These are phyloP conservation scores for Chrysodeixis includens DNA, from an alignment of 2,888 invertebrate genomes.

Conservation along the genomic window DNA sequence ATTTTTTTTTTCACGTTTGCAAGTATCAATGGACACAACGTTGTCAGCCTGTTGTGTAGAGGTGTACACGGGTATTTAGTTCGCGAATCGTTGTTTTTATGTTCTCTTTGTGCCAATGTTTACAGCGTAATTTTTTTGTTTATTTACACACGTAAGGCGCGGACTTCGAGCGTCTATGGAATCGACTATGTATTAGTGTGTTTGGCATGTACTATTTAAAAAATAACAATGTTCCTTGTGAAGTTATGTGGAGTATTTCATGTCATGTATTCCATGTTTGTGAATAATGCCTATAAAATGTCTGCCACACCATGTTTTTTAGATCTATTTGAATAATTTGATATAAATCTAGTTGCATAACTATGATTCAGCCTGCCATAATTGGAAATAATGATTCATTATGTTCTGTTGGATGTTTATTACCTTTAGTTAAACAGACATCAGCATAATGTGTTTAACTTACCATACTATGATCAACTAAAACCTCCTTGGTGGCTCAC, in stretches of 20 bases:
- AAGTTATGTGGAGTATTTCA: constrained; percentile 26
- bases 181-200: constrained; percentile 48
- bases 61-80: constrained; percentile 65
- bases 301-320: constrained; percentile 10
- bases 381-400: constrained; percentile 27
- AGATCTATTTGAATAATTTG: constrained; percentile 18
- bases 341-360: constrained; percentile 27
- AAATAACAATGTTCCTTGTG: constrained; percentile 24
- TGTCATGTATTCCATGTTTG: constrained; percentile 20
- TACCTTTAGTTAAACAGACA: neutral
- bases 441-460: neutral
- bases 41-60: constrained; percentile 53
- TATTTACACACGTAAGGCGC: constrained; percentile 82
- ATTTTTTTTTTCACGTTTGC: constrained; percentile 59
- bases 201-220: constrained; percentile 32
- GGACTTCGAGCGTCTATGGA: constrained; percentile 64
- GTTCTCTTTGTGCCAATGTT: constrained; percentile 82
- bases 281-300: constrained; percentile 14
- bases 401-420: constrained; percentile 20
- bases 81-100: constrained; percentile 78
- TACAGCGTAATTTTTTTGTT: constrained; percentile 81
- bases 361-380: constrained; percentile 37
- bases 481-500: neutral
- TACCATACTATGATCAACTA: neutral
- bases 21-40: constrained; percentile 58